Evolutionary conservation across 2,113 vertebrate genomes (phyloP).

Genomic region (Rousettus leschenaultii): DNA sequence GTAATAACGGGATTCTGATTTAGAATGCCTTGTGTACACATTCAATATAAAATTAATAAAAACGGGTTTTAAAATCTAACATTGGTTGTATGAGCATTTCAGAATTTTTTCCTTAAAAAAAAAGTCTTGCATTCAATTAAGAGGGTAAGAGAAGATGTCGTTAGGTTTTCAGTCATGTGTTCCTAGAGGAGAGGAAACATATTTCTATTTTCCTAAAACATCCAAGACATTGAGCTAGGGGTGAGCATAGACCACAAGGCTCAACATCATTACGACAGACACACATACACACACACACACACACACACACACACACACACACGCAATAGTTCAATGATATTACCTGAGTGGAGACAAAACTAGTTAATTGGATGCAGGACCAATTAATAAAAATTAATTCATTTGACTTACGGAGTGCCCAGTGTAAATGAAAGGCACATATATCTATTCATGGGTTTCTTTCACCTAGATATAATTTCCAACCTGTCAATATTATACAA

Average conservation of each 20-base stretch:
- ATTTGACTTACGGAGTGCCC: background rate
- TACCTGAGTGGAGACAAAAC: background rate
- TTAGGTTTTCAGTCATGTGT: background rate
- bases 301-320: background rate
- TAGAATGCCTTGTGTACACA: background rate
- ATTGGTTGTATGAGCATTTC: background rate
- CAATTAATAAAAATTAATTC: background rate
- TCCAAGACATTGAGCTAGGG: background rate
- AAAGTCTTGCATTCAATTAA: background rate
- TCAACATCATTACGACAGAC: background rate
- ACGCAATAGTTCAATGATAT: background rate
- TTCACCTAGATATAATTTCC: background rate
- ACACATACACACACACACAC: background rate
- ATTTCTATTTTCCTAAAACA: background rate
- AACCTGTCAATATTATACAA: background rate
- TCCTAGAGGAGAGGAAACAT: background rate
- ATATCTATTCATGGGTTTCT: background rate
- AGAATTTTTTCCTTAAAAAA: background rate
- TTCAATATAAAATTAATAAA: background rate
- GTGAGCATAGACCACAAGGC: background rate
- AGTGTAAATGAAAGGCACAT: background rate
- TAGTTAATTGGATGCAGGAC: background rate
- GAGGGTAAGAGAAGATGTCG: background rate
- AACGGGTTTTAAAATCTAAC: background rate
- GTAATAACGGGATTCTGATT: background rate